phyloP scores from a whole-genome alignment of 2,888 invertebrate species.

The Ceriagrion tenellum region DNA sequence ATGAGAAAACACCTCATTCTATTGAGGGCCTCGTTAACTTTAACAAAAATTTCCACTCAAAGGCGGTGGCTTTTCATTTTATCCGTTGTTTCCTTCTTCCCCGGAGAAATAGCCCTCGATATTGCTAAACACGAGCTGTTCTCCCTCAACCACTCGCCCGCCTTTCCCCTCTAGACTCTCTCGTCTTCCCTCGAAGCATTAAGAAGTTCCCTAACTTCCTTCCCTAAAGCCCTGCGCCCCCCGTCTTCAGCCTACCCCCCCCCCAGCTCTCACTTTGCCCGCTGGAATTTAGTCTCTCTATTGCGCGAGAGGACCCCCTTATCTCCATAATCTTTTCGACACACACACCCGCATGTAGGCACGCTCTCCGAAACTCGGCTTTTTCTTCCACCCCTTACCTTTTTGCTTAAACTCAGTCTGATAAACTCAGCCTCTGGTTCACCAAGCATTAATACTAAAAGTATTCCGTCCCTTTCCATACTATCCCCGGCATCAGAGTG shows the following conservation, averaged over 20 bases:
- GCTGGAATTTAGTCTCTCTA: background rate
- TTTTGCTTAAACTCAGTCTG: too few relatives aligned
- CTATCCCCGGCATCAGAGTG: too few relatives aligned
- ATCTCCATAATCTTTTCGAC: constrained; percentile 32
- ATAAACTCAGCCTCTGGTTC: too few relatives aligned
- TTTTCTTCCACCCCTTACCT: too few relatives aligned
- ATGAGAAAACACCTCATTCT: too few relatives aligned
- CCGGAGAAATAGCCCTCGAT: background rate
- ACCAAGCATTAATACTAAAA: too few relatives aligned
- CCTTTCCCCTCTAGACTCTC: background rate
- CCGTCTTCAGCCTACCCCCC: too few relatives aligned
- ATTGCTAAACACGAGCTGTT: background rate
- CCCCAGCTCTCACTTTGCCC: background rate
- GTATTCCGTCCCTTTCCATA: too few relatives aligned
- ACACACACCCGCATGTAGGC: background rate
- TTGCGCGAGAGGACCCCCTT: background rate
- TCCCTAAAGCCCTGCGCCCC: background rate
- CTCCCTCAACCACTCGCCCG: background rate
- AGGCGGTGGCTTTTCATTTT: background rate
- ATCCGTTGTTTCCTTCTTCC: background rate
- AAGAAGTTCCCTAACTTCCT: background rate
- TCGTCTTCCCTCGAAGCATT: background rate
- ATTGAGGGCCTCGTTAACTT: too few relatives aligned
- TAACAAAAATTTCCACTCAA: too few relatives aligned
- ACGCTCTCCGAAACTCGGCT: too few relatives aligned